Evolutionary conservation across 2,888 invertebrate genomes (phyloP), one percentile per base, ranked within the genome.

Genomic region (Rhingia rostrata): DNA sequence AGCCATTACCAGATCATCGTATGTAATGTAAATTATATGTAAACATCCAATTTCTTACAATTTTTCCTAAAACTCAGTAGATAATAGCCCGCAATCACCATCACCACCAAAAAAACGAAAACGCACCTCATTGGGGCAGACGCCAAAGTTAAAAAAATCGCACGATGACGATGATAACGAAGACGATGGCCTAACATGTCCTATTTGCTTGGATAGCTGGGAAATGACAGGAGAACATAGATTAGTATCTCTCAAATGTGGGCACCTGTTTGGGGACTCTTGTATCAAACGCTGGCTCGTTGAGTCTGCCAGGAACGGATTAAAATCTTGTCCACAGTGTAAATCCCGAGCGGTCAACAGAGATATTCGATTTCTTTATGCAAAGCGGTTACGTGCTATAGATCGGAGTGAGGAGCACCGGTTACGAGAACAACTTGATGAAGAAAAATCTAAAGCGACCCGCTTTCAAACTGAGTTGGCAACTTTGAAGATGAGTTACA

Each of bases 181-280:
- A 2, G 93, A 94, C 53, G 95, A 95, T 60, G 95, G 95, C 0
- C 93, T 94, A 88, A 93, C 93, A 0, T 98, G 98, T 88, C 94
- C 97, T 0, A 98, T 98, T 86, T 98, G 98, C 89, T 93, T 97
- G 86, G 98, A 98, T 70, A 92, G 93, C 3, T 98, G 97, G 97
- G 96, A 95, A 4, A 97, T 95, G 89, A 94, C 95, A 0, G 98
- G 98, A 0, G 94, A 93, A 0, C 99, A 99, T 90, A 93, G 98
- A 66, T 92, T 98, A 3, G 95, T 95, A n/a, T 95, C 97, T 0
- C 92, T 99, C 6, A 95, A 95, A 88, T 99, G 99, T 91, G 99
- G 99, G 0, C 99, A 99, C 92, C 91, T 98, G 6, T 99, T 98
- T 91, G 99, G 99, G 0, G 92, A 94, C 0, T 93, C 93, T 14